Conservation (phyloP, 2,888 invertebrate genomes). For the Agrypnus murinus region DNA sequence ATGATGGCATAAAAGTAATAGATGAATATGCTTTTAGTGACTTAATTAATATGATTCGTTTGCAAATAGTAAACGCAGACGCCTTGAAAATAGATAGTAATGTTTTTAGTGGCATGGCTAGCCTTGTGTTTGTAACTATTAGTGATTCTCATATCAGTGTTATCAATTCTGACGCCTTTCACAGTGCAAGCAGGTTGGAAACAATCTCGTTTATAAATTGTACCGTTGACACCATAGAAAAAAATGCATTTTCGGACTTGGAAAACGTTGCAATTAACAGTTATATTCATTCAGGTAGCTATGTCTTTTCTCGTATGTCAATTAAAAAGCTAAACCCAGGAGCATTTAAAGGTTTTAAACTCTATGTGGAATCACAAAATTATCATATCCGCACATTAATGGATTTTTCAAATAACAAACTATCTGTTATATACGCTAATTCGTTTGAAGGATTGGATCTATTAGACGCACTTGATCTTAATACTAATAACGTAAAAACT, state of each 20-base stretch:
- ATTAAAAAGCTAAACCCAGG: constrained; percentile 18
- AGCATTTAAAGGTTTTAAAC: constrained; percentile 1
- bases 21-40: constrained; percentile 18
- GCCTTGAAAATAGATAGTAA: not conserved
- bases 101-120: constrained; percentile 24
- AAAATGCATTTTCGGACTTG: constrained; percentile 8
- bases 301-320: not conserved
- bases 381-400: not conserved
- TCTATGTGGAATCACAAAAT: not conserved
- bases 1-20: constrained; percentile 15
- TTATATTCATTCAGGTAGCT: not conserved
- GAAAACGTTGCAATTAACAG: not conserved
- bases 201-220: constrained; percentile 3
- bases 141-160: constrained; percentile 9
- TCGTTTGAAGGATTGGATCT: not conserved
- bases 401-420: constrained; percentile 16
- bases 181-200: constrained; percentile 4
- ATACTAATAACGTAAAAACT: constrained; percentile 15
- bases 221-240: constrained; percentile 26
- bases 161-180: constrained; percentile 19
- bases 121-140: constrained; percentile 15
- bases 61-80: constrained; percentile 2
- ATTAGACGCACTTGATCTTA: not conserved
- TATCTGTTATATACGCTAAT: not conserved
- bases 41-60: not conserved